These are phyloP conservation scores for Scatophagus argus DNA, from an alignment of 2,113 vertebrate genomes.

Conservation along the genomic window DNA sequence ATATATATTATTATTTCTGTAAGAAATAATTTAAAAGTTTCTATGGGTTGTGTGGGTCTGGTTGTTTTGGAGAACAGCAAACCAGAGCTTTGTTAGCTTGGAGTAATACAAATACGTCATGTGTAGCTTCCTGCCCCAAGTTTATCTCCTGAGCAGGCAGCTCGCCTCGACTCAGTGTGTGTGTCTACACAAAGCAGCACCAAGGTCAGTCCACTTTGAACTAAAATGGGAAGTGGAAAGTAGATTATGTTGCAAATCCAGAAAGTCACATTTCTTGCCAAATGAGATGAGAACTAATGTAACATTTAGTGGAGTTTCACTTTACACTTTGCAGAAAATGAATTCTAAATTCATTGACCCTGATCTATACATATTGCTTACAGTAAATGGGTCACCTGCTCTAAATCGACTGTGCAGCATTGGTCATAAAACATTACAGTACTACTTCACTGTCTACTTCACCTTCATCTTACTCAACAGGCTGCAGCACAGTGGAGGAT, in stretches of 20 bases:
- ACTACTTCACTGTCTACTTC: no score
- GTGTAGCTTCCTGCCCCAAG: slow-evolving; percentile 6
- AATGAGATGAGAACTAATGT: neutral
- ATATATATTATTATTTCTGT: neutral
- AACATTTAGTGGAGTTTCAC: neutral
- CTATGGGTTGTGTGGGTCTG: neutral
- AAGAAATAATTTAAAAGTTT: neutral
- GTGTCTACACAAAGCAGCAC: neutral
- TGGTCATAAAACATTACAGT: neutral
- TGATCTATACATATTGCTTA: neutral
- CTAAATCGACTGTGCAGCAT: neutral
- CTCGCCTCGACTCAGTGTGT: neutral
- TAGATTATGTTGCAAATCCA: slow-evolving; percentile 9
- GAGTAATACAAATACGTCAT: slow-evolving; percentile 56
- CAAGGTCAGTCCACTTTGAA: slow-evolving; percentile 16
- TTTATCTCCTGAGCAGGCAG: slow-evolving; percentile 40
- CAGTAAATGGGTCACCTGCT: neutral
- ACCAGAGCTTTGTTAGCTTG: slow-evolving; percentile 28
- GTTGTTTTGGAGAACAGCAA: neutral
- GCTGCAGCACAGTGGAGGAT: neutral
- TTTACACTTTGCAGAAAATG: neutral
- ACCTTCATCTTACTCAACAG: neutral
- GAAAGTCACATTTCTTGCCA: neutral
- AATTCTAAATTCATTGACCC: neutral
- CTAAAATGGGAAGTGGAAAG: neutral